Conservation (phyloP, 2,113 vertebrate species). For the Catagonus wagneri region DNA sequence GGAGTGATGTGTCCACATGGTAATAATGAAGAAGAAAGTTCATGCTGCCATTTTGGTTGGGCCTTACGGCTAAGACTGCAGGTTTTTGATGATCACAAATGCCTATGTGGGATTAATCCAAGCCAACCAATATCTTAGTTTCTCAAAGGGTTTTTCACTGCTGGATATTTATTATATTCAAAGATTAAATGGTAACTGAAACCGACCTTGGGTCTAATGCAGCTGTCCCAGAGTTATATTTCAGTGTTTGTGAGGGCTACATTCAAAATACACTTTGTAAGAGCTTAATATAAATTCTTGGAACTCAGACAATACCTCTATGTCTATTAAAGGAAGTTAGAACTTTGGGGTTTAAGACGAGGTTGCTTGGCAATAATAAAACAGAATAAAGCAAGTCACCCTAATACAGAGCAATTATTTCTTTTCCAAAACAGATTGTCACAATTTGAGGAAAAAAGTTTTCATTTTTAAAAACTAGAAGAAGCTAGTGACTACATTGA, state of each 20-base stretch:
- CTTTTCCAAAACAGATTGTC: conserved; percentile 78
- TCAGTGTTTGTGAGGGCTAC: conserved; percentile 75
- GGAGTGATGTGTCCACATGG: not conserved
- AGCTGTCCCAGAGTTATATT: conserved; percentile 77
- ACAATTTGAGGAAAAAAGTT: conserved; percentile 75
- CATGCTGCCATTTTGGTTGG: conserved; percentile 27
- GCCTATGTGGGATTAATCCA: not conserved
- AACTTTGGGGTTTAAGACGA: conserved; percentile 83
- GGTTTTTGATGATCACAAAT: conserved; percentile 61
- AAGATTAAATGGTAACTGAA: conserved; percentile 66
- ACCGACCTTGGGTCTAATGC: conserved; percentile 64
- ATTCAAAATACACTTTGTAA: conserved; percentile 81
- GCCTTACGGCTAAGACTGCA: not conserved
- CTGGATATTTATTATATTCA: conserved; percentile 64
- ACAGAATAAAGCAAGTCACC: conserved; percentile 77
- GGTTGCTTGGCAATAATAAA: conserved; percentile 83
- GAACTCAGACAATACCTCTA: conserved; percentile 80
- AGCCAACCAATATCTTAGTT: conserved; percentile 42
- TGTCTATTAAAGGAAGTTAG: conserved; percentile 85
- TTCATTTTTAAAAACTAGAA: conserved; percentile 66
- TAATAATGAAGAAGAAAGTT: conserved; percentile 36
- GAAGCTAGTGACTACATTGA: conserved; percentile 61
- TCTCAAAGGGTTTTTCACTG: conserved; percentile 57
- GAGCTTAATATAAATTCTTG: conserved; percentile 82
- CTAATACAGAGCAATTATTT: conserved; percentile 83